Percentiles rank a stretch among this genome's conserved stretches.
These are phyloP conservation scores for Bombus pyrosoma DNA, from an alignment of 1,140 invertebrate genomes.

Conservation along the genomic window DNA sequence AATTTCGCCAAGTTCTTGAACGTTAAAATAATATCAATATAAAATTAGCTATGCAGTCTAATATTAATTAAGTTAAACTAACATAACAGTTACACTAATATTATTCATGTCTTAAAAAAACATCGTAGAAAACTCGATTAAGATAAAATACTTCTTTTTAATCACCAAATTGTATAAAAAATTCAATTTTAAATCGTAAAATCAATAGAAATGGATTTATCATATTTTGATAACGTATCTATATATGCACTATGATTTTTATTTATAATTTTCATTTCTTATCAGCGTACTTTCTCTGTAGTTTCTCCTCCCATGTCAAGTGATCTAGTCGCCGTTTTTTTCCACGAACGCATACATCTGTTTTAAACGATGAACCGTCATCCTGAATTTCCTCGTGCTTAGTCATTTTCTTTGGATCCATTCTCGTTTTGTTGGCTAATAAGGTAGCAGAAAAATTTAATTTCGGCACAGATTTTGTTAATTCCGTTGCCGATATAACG, in stretches of 20 bases:
- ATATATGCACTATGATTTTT: too few species aligned
- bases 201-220: neutral
- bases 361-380: slow-evolving; percentile 59
- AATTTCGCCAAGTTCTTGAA: neutral
- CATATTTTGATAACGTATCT: neutral
- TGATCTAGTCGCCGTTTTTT: slow-evolving; percentile 90
- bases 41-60: neutral
- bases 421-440: slow-evolving; percentile 70
- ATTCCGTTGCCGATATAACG: slow-evolving; percentile 43
- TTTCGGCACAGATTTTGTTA: slow-evolving; percentile 60
- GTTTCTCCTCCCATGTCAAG: slow-evolving; percentile 91
- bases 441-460: slow-evolving; percentile 73
- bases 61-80: neutral
- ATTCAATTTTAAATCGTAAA: too few species aligned
- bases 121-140: neutral
- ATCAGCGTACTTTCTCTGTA: slow-evolving; percentile 90
- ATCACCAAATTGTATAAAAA: neutral
- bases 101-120: neutral
- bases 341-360: slow-evolving; percentile 73
- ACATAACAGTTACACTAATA: too few species aligned
- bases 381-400: slow-evolving; percentile 52
- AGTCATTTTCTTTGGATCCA: slow-evolving; percentile 61
- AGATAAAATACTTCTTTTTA: neutral
- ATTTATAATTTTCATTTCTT: neutral
- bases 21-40: neutral